Evolutionary conservation across 2,888 invertebrate species (phyloP).

Genomic region (Lypha dubia): DNA sequence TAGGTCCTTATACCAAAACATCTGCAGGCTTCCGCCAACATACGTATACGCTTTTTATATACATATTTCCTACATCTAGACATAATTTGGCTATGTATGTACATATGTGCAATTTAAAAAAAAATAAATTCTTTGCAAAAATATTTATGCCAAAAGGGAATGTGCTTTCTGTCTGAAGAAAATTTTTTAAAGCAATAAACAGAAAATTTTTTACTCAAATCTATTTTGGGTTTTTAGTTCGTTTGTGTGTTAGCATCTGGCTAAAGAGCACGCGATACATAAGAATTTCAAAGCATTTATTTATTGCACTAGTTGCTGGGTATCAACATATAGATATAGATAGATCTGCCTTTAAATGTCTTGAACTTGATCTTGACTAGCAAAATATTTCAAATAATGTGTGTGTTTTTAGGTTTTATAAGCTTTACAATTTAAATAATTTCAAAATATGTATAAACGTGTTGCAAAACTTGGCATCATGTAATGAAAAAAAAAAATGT

Average conservation of each 20-base stretch:
- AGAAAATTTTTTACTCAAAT: constrained; percentile 47
- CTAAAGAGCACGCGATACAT: constrained; percentile 64
- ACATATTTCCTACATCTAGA: too few species aligned
- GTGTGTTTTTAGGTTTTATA: constrained; percentile 35
- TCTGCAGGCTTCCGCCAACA: too few species aligned
- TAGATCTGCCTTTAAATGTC: constrained; percentile 72
- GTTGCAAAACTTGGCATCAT: constrained; percentile 63
- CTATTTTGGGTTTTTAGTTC: constrained; percentile 52
- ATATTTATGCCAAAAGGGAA: constrained; percentile 58
- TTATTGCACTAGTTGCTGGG: constrained; percentile 54
- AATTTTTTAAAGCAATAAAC: constrained; percentile 47
- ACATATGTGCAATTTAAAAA: background rate
- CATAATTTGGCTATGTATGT: background rate
- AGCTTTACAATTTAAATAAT: constrained; percentile 60
- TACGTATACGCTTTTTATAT: too few species aligned
- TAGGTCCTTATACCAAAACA: too few species aligned
- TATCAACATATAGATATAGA: constrained; percentile 60
- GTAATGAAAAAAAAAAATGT: constrained; percentile 21
- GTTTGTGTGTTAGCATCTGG: constrained; percentile 39
- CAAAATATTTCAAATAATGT: constrained; percentile 14
- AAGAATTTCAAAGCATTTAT: constrained; percentile 38
- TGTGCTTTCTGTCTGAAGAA: constrained; percentile 42
- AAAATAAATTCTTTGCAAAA: constrained; percentile 46
- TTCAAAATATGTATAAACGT: constrained; percentile 55
- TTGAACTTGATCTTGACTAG: constrained; percentile 81